These are phyloP conservation scores for Antitype chi DNA, from an alignment of 2,888 invertebrate genomes.

Conservation along the genomic window DNA sequence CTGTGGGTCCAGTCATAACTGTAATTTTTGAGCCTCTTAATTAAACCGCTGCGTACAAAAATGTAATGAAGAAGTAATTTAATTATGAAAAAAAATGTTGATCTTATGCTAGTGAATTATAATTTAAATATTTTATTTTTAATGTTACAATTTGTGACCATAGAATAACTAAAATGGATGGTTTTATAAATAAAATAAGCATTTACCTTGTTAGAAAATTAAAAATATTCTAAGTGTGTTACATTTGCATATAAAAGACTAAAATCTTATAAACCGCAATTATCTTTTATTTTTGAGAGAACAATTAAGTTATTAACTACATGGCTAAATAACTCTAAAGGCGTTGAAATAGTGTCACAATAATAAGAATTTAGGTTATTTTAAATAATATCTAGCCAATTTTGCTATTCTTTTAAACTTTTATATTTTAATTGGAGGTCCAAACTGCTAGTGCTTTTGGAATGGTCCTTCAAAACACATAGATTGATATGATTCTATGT, in stretches of 20 bases:
- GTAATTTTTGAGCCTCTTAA: constrained; percentile 5
- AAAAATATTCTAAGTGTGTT: constrained; percentile 22
- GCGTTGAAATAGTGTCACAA: constrained; percentile 40
- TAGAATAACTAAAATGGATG: not conserved
- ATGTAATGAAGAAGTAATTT: constrained; percentile 6
- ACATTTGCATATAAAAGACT: constrained; percentile 38
- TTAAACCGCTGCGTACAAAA: constrained; percentile 17
- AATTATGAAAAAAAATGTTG: constrained; percentile 4
- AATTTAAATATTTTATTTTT: constrained; percentile 3
- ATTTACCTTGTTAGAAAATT: constrained; percentile 31
- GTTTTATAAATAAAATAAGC: constrained; percentile 5
- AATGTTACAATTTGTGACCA: not conserved
- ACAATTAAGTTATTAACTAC: constrained; percentile 50
- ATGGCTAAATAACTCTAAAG: constrained; percentile 24
- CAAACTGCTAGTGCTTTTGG: not conserved
- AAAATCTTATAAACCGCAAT: constrained; percentile 33
- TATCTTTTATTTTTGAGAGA: constrained; percentile 36
- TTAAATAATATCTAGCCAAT: constrained; percentile 18
- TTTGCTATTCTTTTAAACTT: not conserved
- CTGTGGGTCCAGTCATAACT: not conserved
- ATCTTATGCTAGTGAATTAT: not conserved
- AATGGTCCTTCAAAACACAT: not conserved
- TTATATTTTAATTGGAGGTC: not conserved
- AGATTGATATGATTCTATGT: not conserved
- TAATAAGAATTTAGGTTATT: constrained; percentile 22